Evolutionary conservation across 2,797 vertebrate species (phyloP).

Genomic region (Gephyroberyx darwinii): DNA sequence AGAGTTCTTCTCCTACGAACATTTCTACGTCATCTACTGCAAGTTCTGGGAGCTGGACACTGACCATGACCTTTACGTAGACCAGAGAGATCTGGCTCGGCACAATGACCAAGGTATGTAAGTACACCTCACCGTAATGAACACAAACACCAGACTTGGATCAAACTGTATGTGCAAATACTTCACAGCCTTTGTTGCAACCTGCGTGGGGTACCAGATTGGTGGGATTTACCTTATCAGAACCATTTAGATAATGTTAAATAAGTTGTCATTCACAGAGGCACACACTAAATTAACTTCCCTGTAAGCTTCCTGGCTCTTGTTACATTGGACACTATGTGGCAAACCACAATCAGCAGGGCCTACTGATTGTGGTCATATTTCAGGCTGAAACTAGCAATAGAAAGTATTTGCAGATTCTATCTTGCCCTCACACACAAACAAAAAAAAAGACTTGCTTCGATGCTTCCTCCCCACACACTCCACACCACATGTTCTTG

Average conservation of each 20-base stretch:
- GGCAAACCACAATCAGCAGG: background rate
- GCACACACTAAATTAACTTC: slow-evolving; percentile 2
- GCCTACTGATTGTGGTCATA: too few relatives aligned
- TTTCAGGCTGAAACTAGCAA: slow-evolving; percentile 13
- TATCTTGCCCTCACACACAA: slow-evolving; percentile 30
- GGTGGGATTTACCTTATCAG: background rate
- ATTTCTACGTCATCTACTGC: slow-evolving; percentile 99
- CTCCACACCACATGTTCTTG: slow-evolving; percentile 69
- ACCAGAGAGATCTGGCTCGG: slow-evolving; percentile 89
- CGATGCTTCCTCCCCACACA: slow-evolving; percentile 53
- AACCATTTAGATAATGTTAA: background rate
- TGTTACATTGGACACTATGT: background rate
- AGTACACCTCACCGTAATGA: background rate
- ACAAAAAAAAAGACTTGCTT: slow-evolving; percentile 43
- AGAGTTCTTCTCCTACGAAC: slow-evolving; percentile 97
- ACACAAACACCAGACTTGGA: background rate
- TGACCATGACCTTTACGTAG: slow-evolving; percentile 95
- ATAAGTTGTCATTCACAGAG: background rate
- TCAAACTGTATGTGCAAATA: background rate
- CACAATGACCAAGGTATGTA: slow-evolving; percentile 92
- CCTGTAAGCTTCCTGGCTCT: background rate
- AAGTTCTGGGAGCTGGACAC: slow-evolving; percentile 99
- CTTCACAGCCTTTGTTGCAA: slow-evolving; percentile 1
- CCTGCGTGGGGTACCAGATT: background rate
- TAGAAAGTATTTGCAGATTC: slow-evolving; percentile 25